Percentiles rank a stretch among this genome's conserved stretches.
These are phyloP conservation scores for Drosophila navojoa DNA, from an alignment of 1,140 invertebrate genomes.

Conservation along the genomic window DNA sequence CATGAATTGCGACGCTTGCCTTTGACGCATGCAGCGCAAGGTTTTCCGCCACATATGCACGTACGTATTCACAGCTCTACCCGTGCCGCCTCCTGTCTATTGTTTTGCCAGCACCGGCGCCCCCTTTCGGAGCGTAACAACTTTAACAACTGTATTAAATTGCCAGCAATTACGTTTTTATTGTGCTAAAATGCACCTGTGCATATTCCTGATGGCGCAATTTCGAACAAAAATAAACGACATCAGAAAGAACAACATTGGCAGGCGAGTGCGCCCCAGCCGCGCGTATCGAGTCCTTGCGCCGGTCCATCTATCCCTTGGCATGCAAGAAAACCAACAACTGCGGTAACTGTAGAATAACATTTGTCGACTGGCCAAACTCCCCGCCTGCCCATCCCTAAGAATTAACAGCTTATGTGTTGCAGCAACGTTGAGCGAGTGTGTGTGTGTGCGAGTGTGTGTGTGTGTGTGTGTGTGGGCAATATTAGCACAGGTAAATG, in stretches of 20 bases:
- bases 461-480: conserved; percentile 47
- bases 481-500: conserved; percentile 80
- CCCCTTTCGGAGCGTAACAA: conserved; percentile 45
- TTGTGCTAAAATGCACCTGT: conserved; percentile 82
- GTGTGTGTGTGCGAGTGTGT: conserved; percentile 43
- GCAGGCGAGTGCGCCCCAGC: conserved; percentile 26
- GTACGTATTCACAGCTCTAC: background rate
- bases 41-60: too few relatives aligned
- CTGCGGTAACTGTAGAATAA: conserved; percentile 75
- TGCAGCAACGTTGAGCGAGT: conserved; percentile 1
- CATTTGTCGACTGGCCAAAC: conserved; percentile 37
- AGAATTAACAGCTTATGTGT: conserved; percentile 46
- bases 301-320: background rate
- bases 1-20: conserved; percentile 40
- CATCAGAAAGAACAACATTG: conserved; percentile 81
- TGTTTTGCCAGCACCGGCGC: background rate
- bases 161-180: conserved; percentile 82
- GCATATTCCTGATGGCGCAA: conserved; percentile 82
- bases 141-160: conserved; percentile 76
- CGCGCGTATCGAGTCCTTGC: background rate
- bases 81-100: background rate
- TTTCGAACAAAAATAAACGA: conserved; percentile 82
- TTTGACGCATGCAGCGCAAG: conserved; percentile 38
- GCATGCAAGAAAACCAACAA: conserved; percentile 72
- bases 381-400: background rate